Evolutionary conservation across 2,113 vertebrate genomes (phyloP).

Genomic region (Spea multiplicata): DNA sequence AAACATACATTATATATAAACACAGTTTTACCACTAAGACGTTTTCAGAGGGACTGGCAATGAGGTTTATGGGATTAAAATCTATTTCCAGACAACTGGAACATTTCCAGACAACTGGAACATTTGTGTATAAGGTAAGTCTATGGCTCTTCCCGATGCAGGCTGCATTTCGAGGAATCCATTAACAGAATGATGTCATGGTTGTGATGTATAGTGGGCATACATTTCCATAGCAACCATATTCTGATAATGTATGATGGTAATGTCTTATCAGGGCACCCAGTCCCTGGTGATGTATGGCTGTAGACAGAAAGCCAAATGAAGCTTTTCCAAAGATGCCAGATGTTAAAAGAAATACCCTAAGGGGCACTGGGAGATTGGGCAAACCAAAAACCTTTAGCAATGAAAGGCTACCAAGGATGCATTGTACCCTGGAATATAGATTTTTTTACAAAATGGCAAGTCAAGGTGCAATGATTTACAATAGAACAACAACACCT

Average conservation of each 20-base stretch:
- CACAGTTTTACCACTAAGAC: constrained; percentile 7
- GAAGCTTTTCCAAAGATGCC: constrained; percentile 45
- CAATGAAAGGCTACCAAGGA: too few species aligned
- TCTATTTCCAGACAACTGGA: constrained; percentile 10
- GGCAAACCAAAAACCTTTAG: too few species aligned
- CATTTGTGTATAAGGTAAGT: constrained; percentile 44
- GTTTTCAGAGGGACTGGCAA: constrained; percentile 9
- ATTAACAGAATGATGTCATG: constrained; percentile 64
- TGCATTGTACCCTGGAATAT: too few species aligned
- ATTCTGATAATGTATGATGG: constrained; percentile 70
- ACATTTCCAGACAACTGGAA: constrained; percentile 5
- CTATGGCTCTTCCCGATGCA: constrained; percentile 43
- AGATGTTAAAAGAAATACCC: constrained; percentile 35
- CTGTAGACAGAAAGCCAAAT: constrained; percentile 52
- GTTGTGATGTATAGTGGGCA: constrained; percentile 71
- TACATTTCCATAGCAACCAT: constrained; percentile 71
- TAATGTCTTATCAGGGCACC: constrained; percentile 63
- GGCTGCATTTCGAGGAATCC: constrained; percentile 57
- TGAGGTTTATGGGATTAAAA: constrained; percentile 9
- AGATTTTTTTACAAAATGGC: too few species aligned
- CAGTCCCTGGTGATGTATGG: constrained; percentile 62
- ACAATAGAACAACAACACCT: too few species aligned
- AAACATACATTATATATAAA: constrained; percentile 6
- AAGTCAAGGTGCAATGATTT: too few species aligned
- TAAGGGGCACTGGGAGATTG: constrained; percentile 1